Conservation (phyloP, 1,140 invertebrate species). For the Micrasema minimum region DNA sequence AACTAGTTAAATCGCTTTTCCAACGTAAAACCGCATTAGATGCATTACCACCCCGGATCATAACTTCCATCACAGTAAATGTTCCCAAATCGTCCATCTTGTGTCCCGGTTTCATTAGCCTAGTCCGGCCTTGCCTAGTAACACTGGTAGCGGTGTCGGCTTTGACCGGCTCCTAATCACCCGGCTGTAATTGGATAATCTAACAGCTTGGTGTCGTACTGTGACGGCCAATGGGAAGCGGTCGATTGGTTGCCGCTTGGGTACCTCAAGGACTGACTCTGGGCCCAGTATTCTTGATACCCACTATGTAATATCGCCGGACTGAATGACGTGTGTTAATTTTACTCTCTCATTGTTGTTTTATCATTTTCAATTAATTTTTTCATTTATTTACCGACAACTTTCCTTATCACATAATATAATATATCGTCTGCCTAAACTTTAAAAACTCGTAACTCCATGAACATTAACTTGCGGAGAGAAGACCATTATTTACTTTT, state of each 20-base stretch:
- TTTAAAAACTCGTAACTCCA: too few relatives aligned
- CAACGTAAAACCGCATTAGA: too few relatives aligned
- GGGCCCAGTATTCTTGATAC: conserved; percentile 6
- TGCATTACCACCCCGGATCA: conserved; percentile 10
- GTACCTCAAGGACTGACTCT: conserved; percentile 7
- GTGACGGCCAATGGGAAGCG: conserved; percentile 22
- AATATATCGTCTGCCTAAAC: too few relatives aligned
- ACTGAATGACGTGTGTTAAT: background rate
- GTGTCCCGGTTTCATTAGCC: conserved; percentile 18
- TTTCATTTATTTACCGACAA: too few relatives aligned
- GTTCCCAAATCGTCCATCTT: conserved; percentile 7
- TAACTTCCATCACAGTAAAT: conserved; percentile 13
- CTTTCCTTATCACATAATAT: too few relatives aligned
- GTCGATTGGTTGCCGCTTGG: background rate
- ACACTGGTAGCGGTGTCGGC: conserved; percentile 33
- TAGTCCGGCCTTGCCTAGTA: conserved; percentile 14
- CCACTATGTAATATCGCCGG: too few relatives aligned
- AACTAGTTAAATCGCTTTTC: too few relatives aligned
- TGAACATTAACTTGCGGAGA: too few relatives aligned
- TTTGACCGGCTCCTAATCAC: conserved; percentile 22
- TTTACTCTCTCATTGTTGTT: background rate
- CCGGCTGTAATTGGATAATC: conserved; percentile 31
- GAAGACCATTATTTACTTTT: too few relatives aligned
- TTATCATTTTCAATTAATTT: background rate
- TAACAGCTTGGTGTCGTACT: conserved; percentile 33